These are phyloP conservation scores for Lampris megalopsis DNA, from an alignment of 2,113 vertebrate species.

Conservation along the genomic window DNA sequence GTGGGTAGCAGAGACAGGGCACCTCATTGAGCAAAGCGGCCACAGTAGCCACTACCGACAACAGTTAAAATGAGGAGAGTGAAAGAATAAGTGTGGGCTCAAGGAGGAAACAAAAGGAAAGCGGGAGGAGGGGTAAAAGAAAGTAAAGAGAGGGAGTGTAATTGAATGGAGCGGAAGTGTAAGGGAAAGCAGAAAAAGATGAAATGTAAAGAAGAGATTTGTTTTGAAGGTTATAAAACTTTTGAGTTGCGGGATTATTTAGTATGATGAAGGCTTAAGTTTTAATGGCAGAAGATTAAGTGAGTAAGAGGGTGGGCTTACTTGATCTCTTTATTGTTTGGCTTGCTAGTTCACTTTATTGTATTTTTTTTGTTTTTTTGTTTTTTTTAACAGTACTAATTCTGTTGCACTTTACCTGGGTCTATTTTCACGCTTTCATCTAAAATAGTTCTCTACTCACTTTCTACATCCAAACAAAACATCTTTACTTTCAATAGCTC, in stretches of 20 bases:
- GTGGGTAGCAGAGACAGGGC: slow-evolving; percentile 1
- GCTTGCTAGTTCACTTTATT: slow-evolving; percentile 54
- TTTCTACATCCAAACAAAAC: slow-evolving; percentile 25
- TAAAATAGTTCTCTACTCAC: background rate
- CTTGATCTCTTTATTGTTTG: slow-evolving; percentile 55
- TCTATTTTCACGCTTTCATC: slow-evolving; percentile 19
- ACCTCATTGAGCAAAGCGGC: background rate
- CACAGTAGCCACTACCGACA: slow-evolving; percentile 7
- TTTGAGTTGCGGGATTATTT: slow-evolving; percentile 28
- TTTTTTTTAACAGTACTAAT: slow-evolving; percentile 38
- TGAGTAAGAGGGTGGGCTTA: slow-evolving; percentile 52
- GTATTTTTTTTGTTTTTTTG: slow-evolving; percentile 46
- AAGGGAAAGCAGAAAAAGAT: background rate
- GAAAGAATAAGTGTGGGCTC: background rate
- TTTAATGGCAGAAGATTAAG: slow-evolving; percentile 29
- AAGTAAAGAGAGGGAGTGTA: background rate
- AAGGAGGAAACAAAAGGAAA: slow-evolving; percentile 21
- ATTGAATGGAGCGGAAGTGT: background rate
- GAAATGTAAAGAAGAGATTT: slow-evolving; percentile 5
- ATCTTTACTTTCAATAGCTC: slow-evolving; percentile 12
- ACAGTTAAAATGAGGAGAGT: slow-evolving; percentile 1
- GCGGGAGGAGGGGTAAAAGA: slow-evolving; percentile 23
- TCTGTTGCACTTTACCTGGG: slow-evolving; percentile 18
- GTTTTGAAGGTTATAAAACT: slow-evolving; percentile 26
- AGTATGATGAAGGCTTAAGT: slow-evolving; percentile 21